A percentile compares a stretch with the other conserved stretches of the same genome.
phyloP scores from a whole-genome alignment of 2,113 vertebrate species.

The Pitta sordida region DNA sequence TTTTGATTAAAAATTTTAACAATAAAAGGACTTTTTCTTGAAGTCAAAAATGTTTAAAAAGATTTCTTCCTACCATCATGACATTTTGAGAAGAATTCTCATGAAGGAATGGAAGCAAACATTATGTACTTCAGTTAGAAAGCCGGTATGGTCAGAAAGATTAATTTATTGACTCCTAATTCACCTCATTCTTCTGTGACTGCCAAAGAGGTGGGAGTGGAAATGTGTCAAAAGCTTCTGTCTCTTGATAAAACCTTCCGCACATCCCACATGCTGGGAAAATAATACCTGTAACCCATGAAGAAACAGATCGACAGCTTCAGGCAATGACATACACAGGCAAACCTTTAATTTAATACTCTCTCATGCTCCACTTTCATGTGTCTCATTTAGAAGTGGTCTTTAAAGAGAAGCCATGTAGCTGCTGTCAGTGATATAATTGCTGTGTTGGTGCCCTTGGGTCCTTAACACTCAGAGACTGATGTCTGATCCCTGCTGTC shows the following conservation, averaged over 20 bases:
- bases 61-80: neutral
- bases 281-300: constrained; percentile 19
- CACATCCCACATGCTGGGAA: constrained; percentile 9
- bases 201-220: constrained; percentile 23
- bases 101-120: neutral
- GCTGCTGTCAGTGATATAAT: constrained; percentile 18
- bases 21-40: neutral
- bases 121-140: neutral
- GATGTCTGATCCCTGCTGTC: neutral
- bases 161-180: constrained; percentile 24
- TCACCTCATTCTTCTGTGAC: neutral
- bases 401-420: constrained; percentile 20
- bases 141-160: neutral
- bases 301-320: constrained; percentile 28
- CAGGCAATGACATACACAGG: constrained; percentile 31
- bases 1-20: neutral
- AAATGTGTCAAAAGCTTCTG: neutral
- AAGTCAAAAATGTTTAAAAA: neutral
- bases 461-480: neutral
- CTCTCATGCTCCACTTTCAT: constrained; percentile 24
- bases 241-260: constrained; percentile 6
- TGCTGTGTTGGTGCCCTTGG: constrained; percentile 1
- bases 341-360: constrained; percentile 38
- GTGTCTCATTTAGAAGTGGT: constrained; percentile 25
- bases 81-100: neutral